These are phyloP conservation scores for Lysiphlebus fabarum DNA, from an alignment of 1,140 invertebrate genomes.

Conservation along the genomic window DNA sequence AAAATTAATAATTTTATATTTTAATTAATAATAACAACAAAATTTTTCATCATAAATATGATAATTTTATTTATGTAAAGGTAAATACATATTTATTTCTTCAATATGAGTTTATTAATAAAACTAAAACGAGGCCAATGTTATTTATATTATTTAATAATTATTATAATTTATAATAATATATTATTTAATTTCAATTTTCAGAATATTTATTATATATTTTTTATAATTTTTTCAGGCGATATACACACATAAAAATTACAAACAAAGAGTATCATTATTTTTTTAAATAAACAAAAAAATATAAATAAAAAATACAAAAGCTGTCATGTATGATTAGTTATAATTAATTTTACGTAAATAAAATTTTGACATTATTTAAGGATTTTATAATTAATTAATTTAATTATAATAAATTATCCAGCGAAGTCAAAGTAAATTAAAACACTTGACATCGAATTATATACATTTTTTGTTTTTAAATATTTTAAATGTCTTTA, in stretches of 20 bases:
- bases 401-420: too few species aligned
- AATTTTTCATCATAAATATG: conserved; percentile 29
- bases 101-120: conserved; percentile 38
- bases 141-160: conserved; percentile 37
- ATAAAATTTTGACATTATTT: background rate
- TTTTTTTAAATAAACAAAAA: background rate
- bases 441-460: conserved; percentile 22
- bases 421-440: conserved; percentile 11
- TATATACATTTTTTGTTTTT: conserved; percentile 25
- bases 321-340: background rate
- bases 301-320: background rate
- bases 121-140: conserved; percentile 30
- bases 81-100: conserved; percentile 38
- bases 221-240: background rate
- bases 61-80: conserved; percentile 44
- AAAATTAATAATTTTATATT: conserved; percentile 12
- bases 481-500: background rate
- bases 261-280: too few species aligned
- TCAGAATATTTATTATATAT: background rate
- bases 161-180: conserved; percentile 20
- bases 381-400: conserved; percentile 1
- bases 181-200: background rate
- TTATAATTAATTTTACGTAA: background rate
- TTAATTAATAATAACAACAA: too few species aligned
- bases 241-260: conserved; percentile 7